Percentiles rank a stretch among this genome's conserved stretches.
phyloP scores from a whole-genome alignment of 2,113 vertebrate genomes.

The Brienomyrus longianalis region DNA sequence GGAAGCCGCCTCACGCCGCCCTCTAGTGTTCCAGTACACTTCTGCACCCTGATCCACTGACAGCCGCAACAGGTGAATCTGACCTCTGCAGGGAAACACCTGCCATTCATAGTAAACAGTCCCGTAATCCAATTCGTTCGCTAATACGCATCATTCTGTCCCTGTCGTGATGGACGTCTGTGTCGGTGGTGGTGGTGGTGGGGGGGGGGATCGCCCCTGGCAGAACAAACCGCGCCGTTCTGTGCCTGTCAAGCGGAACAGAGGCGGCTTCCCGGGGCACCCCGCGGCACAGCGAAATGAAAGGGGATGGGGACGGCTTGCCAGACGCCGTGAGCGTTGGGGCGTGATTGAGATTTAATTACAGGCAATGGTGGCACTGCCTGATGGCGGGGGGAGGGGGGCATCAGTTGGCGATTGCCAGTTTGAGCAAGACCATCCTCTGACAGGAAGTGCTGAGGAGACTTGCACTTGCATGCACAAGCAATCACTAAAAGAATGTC shows the following conservation, averaged over 20 bases:
- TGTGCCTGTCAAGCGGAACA: neutral
- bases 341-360: constrained; percentile 12
- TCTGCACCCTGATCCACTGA: no score
- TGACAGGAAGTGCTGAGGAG: neutral
- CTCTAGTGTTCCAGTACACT: neutral
- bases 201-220: neutral
- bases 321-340: neutral
- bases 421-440: neutral
- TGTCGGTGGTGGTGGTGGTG: no score
- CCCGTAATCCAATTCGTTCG: neutral
- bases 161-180: neutral
- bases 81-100: neutral
- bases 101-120: neutral
- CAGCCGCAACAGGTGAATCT: neutral
- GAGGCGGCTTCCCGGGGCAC: neutral
- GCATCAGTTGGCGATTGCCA: neutral
- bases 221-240: neutral
- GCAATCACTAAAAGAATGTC: neutral
- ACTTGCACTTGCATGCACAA: neutral
- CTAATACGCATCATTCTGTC: neutral
- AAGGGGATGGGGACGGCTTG: neutral
- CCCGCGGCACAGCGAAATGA: neutral
- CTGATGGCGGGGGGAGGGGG: neutral
- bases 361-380: neutral
- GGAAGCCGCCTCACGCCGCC: neutral